Percentiles rank a stretch among this genome's conserved stretches.
Conservation (phyloP, 2,113 vertebrate species). For the Otolemur garnettii region DNA sequence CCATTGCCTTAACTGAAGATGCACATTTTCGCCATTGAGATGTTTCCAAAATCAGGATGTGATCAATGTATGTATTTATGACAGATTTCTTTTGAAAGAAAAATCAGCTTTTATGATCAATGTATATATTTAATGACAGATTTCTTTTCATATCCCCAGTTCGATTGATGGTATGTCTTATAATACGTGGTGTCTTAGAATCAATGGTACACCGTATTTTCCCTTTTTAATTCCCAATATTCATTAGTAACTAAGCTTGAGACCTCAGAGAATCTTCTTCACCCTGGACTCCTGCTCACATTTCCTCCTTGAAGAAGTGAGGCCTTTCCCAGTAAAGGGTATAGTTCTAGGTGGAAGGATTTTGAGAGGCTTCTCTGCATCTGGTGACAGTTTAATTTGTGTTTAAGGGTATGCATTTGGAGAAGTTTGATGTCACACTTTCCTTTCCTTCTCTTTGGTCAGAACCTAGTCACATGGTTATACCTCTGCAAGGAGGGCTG, state of each 20-base stretch:
- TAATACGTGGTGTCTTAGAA: not conserved
- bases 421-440: not conserved
- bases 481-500: not conserved
- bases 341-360: not conserved
- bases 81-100: not conserved
- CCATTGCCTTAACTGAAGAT: not conserved
- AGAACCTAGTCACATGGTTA: not conserved
- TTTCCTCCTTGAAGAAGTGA: not conserved
- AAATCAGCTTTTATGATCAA: not conserved
- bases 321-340: not conserved
- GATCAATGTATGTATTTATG: not conserved
- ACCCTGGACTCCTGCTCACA: not conserved
- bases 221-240: not conserved
- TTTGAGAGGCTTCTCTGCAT: not conserved
- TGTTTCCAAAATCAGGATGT: not conserved
- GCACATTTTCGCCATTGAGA: fast-evolving
- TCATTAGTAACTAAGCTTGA: not conserved
- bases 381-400: not conserved
- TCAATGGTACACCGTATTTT: not conserved
- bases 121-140: not conserved
- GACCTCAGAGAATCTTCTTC: not conserved
- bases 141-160: not conserved
- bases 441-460: not conserved
- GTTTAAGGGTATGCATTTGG: not conserved
- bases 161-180: not conserved